A percentile compares a stretch with the other conserved stretches of the same genome.
These are phyloP conservation scores for Chondrilla cf. caribensis DNA, from an alignment of 37 sponge, comb jelly and placozoan species.

Conservation along the genomic window DNA sequence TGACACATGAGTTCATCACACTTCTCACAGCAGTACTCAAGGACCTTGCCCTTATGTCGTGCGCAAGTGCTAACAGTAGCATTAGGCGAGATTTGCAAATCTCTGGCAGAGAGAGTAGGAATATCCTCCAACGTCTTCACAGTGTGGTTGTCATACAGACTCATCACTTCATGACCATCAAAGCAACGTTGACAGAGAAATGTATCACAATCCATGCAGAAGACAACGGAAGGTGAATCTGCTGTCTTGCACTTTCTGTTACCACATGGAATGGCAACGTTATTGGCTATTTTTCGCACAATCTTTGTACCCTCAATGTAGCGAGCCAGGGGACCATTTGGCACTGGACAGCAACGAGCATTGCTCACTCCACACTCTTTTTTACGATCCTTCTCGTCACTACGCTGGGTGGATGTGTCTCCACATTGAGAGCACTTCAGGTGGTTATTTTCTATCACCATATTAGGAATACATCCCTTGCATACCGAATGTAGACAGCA, in stretches of 20 bases:
- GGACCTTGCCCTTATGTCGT: neutral
- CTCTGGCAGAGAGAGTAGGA: too few relatives aligned
- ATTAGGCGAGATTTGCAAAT: too few relatives aligned
- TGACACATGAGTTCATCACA: neutral
- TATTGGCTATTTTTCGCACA: neutral
- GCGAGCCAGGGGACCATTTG: neutral
- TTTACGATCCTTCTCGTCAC: too few relatives aligned
- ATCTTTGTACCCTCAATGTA: neutral
- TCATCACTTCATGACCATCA: neutral
- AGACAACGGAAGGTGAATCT: neutral
- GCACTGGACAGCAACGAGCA: neutral
- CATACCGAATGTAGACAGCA: too few relatives aligned
- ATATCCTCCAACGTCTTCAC: too few relatives aligned
- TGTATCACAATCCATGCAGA: neutral
- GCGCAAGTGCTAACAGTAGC: too few relatives aligned
- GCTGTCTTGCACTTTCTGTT: neutral
- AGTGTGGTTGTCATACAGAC: too few relatives aligned
- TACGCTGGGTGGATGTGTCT: too few relatives aligned
- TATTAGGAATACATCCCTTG: too few relatives aligned
- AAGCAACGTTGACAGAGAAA: neutral
- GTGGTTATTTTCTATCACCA: too few relatives aligned
- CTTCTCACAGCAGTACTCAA: neutral
- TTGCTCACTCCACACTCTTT: too few relatives aligned
- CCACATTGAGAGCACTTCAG: too few relatives aligned
- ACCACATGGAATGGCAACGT: neutral